These are phyloP conservation scores for Leptodirus hochenwartii DNA, from an alignment of 2,888 invertebrate genomes.

Conservation along the genomic window DNA sequence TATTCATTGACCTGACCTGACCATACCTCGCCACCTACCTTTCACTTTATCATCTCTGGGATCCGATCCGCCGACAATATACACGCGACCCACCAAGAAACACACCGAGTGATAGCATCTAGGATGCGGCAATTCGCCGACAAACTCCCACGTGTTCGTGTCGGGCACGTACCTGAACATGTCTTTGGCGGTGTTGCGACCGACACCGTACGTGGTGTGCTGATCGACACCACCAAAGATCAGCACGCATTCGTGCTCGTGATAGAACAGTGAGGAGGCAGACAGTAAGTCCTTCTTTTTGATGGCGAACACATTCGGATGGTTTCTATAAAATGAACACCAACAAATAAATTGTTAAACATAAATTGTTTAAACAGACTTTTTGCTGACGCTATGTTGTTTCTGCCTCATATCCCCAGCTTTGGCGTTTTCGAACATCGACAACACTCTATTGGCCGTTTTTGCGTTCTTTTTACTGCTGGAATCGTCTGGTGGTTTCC, in stretches of 20 bases:
- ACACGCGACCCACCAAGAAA: constrained; percentile 43
- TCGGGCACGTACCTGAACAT: constrained; percentile 39
- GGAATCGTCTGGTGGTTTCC: too few relatives aligned
- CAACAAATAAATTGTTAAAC: background rate
- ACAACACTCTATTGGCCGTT: constrained; percentile 10
- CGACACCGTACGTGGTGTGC: constrained; percentile 34
- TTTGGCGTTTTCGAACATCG: constrained; percentile 9
- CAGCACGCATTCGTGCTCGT: constrained; percentile 39
- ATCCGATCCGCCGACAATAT: constrained; percentile 48
- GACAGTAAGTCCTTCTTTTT: constrained; percentile 27
- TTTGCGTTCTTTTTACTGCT: too few relatives aligned
- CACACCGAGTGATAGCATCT: constrained; percentile 49
- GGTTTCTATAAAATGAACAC: constrained; percentile 6
- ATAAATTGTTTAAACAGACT: too few relatives aligned
- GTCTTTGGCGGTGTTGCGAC: constrained; percentile 41
- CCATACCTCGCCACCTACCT: too few relatives aligned
- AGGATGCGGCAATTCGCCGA: constrained; percentile 48
- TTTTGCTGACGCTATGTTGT: too few relatives aligned
- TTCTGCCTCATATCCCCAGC: too few relatives aligned
- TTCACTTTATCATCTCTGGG: constrained; percentile 38
- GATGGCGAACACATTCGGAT: constrained; percentile 11
- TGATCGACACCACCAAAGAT: constrained; percentile 55
- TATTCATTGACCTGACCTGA: too few relatives aligned
- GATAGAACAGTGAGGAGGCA: constrained; percentile 25
- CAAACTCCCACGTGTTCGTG: constrained; percentile 44